phyloP scores from a whole-genome alignment of 2,113 vertebrate species.

The Cyanoderma ruficeps region DNA sequence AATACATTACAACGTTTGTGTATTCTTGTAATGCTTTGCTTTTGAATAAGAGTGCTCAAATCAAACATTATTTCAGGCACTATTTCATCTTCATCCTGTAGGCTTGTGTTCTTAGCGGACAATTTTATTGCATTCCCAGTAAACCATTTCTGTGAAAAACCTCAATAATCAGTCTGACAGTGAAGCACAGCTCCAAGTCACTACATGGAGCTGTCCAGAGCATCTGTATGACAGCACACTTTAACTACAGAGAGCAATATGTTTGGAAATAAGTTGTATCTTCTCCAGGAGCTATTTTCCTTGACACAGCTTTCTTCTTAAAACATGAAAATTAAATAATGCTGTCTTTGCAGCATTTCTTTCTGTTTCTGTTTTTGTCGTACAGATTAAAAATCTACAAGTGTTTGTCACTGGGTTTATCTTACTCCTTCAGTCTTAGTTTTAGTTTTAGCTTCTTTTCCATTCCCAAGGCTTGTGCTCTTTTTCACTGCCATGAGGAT shows the following conservation, averaged over 20 bases:
- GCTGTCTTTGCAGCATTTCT: neutral
- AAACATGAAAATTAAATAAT: neutral
- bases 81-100: neutral
- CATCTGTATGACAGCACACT: neutral
- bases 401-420: neutral
- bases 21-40: neutral
- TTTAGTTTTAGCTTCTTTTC: neutral
- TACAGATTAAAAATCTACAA: neutral
- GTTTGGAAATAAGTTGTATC: neutral
- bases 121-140: neutral
- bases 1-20: neutral
- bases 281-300: neutral
- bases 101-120: neutral
- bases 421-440: neutral
- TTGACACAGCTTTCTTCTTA: neutral
- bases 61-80: neutral
- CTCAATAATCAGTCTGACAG: neutral
- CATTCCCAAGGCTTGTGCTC: neutral
- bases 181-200: neutral
- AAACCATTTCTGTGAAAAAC: neutral
- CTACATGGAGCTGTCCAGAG: neutral
- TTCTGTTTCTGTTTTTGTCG: neutral
- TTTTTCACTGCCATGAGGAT: neutral
- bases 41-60: neutral
- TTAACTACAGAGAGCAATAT: neutral